These are phyloP conservation scores for Standfussiana lucernea DNA, from an alignment of 2,888 invertebrate genomes.

Conservation along the genomic window DNA sequence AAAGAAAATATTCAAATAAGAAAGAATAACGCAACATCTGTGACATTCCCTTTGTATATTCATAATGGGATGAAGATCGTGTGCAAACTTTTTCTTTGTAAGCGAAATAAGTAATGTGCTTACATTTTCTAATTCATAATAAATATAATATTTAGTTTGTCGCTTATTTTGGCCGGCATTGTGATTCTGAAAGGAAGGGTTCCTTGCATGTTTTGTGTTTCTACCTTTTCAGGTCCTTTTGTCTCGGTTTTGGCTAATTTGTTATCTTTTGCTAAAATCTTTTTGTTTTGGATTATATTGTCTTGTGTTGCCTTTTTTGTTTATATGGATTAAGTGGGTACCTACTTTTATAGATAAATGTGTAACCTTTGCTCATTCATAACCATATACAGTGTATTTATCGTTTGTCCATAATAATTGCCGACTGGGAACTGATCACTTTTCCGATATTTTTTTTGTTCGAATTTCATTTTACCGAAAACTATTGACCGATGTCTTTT, in stretches of 20 bases:
- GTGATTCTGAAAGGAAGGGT: slow-evolving; percentile 36
- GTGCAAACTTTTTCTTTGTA: slow-evolving; percentile 54
- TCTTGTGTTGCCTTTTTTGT: not conserved
- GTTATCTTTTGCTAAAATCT: slow-evolving; percentile 25
- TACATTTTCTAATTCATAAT: slow-evolving; percentile 55
- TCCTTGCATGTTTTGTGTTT: slow-evolving; percentile 5
- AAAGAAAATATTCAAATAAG: slow-evolving; percentile 58
- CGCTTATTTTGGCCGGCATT: slow-evolving; percentile 32
- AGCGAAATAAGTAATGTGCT: slow-evolving; percentile 54
- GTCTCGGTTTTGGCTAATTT: slow-evolving; percentile 11
- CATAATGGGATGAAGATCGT: slow-evolving; percentile 53
- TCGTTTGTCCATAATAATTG: too few species aligned
- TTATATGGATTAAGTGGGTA: not conserved
- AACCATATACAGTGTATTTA: too few species aligned
- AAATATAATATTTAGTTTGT: slow-evolving; percentile 39
- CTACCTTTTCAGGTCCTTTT: slow-evolving; percentile 4
- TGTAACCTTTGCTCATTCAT: not conserved
- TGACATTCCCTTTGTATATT: slow-evolving; percentile 57
- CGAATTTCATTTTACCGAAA: too few species aligned
- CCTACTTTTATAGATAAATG: not conserved
- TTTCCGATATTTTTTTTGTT: too few species aligned
- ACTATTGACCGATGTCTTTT: too few species aligned
- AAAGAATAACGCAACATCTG: slow-evolving; percentile 54
- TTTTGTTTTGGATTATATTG: slow-evolving; percentile 20
- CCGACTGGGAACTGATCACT: too few species aligned